A percentile compares a stretch with the other conserved stretches of the same genome.
Conservation (phyloP, 2,113 vertebrate genomes). For the Pavo muticus region DNA sequence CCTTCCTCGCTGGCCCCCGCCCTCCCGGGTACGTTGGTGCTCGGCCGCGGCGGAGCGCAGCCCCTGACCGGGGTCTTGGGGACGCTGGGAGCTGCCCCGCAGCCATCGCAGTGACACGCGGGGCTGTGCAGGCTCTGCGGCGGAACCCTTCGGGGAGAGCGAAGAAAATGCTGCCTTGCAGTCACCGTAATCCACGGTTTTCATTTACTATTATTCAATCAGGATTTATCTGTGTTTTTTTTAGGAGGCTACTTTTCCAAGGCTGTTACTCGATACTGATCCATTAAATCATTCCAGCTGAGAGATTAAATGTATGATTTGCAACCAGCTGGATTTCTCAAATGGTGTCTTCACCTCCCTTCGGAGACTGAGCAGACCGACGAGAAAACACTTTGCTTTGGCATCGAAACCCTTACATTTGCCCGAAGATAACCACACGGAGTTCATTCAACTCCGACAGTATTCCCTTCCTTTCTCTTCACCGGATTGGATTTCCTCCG, state of each 20-base stretch:
- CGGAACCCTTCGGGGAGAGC: constrained; percentile 29
- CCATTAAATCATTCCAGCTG: constrained; percentile 79
- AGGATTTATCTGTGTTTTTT: constrained; percentile 73
- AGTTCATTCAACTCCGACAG: constrained; percentile 63
- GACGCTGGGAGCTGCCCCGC: neutral
- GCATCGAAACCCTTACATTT: constrained; percentile 46
- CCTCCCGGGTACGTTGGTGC: too few species aligned
- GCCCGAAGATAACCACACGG: constrained; percentile 64
- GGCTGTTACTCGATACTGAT: constrained; percentile 75
- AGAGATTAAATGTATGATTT: constrained; percentile 77
- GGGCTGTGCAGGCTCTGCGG: neutral
- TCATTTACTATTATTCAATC: constrained; percentile 72
- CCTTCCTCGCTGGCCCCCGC: neutral
- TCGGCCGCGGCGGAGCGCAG: neutral
- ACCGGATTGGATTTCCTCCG: constrained; percentile 52
- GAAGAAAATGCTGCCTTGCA: constrained; percentile 46
- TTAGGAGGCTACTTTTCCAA: constrained; percentile 72
- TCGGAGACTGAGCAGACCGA: constrained; percentile 34
- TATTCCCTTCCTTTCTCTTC: constrained; percentile 68
- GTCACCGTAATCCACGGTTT: constrained; percentile 62
- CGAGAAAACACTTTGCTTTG: constrained; percentile 60
- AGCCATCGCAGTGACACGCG: neutral
- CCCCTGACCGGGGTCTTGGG: neutral
- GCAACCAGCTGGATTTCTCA: constrained; percentile 75
- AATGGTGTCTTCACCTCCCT: constrained; percentile 58